Evolutionary conservation across 2,888 invertebrate genomes (phyloP).

Genomic region (Pollenia labialis): DNA sequence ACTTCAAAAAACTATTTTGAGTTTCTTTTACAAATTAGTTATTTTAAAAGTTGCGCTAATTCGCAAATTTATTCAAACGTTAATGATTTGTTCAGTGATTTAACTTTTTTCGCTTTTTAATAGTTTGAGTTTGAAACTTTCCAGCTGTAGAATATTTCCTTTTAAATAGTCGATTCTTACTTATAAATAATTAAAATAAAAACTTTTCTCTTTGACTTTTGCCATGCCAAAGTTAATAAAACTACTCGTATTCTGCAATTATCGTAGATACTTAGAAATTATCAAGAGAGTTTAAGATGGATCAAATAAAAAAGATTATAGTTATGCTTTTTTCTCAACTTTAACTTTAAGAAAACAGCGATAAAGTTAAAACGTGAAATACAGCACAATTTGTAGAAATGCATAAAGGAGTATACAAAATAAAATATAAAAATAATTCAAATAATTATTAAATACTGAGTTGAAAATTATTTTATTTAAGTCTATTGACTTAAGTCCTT

Average conservation of each 20-base stretch:
- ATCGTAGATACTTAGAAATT: neutral
- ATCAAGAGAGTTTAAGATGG: neutral
- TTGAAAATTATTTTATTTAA: too few relatives aligned
- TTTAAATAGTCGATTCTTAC: neutral
- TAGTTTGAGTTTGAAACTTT: too few relatives aligned
- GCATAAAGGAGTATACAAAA: too few relatives aligned
- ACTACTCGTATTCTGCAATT: neutral
- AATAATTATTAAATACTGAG: neutral
- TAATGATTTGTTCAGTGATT: conserved; percentile 23
- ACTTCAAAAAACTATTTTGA: neutral
- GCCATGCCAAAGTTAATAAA: neutral
- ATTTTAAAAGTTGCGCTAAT: neutral
- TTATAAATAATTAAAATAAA: conserved; percentile 3
- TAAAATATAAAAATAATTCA: neutral
- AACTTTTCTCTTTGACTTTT: neutral
- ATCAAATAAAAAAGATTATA: neutral
- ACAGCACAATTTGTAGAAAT: neutral
- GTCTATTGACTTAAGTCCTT: too few relatives aligned
- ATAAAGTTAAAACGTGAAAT: conserved; percentile 7
- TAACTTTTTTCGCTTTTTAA: neutral
- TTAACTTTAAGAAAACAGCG: neutral
- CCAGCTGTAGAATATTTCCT: too few relatives aligned
- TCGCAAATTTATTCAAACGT: neutral
- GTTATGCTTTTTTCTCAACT: neutral
- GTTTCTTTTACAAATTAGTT: neutral